Conservation (phyloP, 2,113 vertebrate genomes). For the Anser brachyrhynchus region DNA sequence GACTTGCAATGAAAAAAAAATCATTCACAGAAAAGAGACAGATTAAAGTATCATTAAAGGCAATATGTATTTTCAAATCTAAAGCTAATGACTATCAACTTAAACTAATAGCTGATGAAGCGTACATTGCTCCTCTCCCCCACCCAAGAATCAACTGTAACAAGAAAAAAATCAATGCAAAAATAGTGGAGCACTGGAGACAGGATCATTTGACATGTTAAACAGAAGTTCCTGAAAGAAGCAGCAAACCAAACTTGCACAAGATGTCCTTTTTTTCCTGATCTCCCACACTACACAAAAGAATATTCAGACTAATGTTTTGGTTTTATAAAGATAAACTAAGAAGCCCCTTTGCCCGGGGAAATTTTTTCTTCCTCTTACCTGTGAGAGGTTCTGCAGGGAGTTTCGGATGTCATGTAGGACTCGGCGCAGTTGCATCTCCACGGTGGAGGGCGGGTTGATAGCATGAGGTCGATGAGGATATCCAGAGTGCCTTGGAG, state of each 20-base stretch:
- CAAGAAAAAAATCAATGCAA: not conserved
- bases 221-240: not conserved
- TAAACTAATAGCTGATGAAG: not conserved
- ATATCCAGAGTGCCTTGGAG: constrained; percentile 62
- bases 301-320: not conserved
- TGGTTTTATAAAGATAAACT: not conserved
- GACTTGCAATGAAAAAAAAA: not conserved
- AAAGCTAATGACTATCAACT: not conserved
- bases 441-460: constrained; percentile 82
- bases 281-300: not conserved
- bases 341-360: not conserved
- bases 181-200: not conserved
- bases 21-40: not conserved
- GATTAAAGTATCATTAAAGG: not conserved
- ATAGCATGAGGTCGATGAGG: constrained; percentile 49
- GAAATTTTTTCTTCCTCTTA: constrained; percentile 55
- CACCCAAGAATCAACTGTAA: not conserved
- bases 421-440: constrained; percentile 94
- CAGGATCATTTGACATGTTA: not conserved
- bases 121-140: not conserved
- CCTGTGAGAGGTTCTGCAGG: constrained; percentile 90
- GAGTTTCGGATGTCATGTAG: constrained; percentile 92
- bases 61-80: not conserved
- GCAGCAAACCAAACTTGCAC: not conserved
- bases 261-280: not conserved